These are phyloP conservation scores for Tichodroma muraria DNA, from an alignment of 2,113 vertebrate species.

Conservation along the genomic window DNA sequence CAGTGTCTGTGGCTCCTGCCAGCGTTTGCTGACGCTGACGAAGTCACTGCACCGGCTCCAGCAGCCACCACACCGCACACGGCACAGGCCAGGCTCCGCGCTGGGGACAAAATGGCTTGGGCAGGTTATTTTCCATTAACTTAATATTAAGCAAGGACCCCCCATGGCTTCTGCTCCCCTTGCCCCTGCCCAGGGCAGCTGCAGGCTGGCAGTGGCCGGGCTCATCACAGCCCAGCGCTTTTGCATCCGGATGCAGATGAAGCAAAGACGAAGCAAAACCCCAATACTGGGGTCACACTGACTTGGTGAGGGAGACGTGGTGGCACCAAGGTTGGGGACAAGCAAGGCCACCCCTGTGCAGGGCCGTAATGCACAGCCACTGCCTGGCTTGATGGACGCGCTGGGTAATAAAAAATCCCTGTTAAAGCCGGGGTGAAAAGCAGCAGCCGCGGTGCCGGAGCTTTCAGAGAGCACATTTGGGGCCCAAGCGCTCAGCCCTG, in stretches of 20 bases:
- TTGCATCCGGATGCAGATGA: rapidly evolving
- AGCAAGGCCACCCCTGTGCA: background rate
- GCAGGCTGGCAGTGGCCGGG: background rate
- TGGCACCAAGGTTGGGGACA: background rate
- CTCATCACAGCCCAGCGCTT: rapidly evolving
- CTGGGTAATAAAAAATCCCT: conserved; percentile 40
- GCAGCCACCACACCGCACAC: rapidly evolving
- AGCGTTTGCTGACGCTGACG: rapidly evolving
- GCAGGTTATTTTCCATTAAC: background rate
- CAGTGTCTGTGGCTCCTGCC: background rate
- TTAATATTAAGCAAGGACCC: rapidly evolving
- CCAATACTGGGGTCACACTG: rapidly evolving
- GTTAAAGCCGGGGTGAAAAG: conserved; percentile 27
- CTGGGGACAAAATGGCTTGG: background rate
- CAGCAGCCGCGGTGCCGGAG: background rate
- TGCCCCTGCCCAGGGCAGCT: background rate
- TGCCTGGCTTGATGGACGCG: conserved; percentile 31
- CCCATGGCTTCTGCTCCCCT: background rate
- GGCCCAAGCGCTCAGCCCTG: conserved; percentile 38
- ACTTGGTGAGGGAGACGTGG: background rate
- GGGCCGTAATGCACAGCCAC: background rate
- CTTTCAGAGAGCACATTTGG: conserved; percentile 54
- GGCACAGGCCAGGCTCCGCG: rapidly evolving
- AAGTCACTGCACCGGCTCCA: background rate
- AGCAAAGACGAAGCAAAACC: background rate